Conservation (phyloP, 1,140 invertebrate species). For the Caenorhabditis brenneri region DNA sequence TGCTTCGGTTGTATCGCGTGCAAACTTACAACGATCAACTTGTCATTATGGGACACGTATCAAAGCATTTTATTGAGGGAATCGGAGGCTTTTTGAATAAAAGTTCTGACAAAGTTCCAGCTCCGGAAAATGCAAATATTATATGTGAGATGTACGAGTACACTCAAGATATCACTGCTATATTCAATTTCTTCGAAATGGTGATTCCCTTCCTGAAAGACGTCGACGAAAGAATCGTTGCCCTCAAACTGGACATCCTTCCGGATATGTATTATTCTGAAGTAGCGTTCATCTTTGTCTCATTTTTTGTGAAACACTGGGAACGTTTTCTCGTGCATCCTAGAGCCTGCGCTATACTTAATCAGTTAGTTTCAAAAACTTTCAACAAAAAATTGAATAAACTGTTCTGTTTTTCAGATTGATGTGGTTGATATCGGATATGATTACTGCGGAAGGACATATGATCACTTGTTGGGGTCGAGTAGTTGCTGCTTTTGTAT, state of each 20-base stretch:
- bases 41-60: constrained; percentile 20
- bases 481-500: constrained; percentile 9
- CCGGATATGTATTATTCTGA: constrained; percentile 18
- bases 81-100: constrained; percentile 27
- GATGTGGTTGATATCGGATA: background rate
- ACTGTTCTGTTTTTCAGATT: constrained; percentile 26
- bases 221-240: background rate
- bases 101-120: background rate
- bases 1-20: background rate
- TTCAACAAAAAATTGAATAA: background rate
- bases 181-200: constrained; percentile 47
- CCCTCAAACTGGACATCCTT: background rate
- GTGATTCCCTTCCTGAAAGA: constrained; percentile 26
- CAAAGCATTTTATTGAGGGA: background rate
- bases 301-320: constrained; percentile 46
- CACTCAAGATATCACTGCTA: constrained; percentile 10
- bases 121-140: constrained; percentile 40
- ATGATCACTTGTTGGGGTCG: constrained; percentile 43
- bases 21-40: constrained; percentile 51
- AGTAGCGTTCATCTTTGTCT: constrained; percentile 35
- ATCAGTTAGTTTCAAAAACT: constrained; percentile 27
- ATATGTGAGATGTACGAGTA: constrained; percentile 45
- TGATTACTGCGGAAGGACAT: constrained; percentile 21
- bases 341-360: background rate
- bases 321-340: constrained; percentile 42